A percentile compares a stretch with the other conserved stretches of the same genome.
phyloP scores from a whole-genome alignment of 2,797 vertebrate species.

The Thamnophis elegans region DNA sequence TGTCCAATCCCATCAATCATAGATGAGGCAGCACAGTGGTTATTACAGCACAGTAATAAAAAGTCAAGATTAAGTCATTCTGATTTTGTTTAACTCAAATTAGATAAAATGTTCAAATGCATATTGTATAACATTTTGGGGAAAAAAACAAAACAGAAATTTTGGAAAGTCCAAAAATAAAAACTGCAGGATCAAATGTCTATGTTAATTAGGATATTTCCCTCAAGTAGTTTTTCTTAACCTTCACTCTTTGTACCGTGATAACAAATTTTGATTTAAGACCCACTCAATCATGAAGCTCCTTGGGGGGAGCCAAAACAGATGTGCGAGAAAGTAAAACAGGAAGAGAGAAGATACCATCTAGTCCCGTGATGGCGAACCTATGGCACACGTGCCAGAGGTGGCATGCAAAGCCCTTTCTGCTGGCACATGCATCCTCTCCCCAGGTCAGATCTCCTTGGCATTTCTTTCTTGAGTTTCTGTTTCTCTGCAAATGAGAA shows the following conservation, averaged over 20 bases:
- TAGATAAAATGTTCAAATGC: not conserved
- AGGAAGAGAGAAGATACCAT: not conserved
- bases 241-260: not conserved
- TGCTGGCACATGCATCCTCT: too few relatives aligned
- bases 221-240: not conserved
- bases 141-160: not conserved
- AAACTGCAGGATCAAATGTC: not conserved
- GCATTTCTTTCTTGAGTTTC: too few relatives aligned
- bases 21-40: not conserved
- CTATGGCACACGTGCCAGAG: too few relatives aligned
- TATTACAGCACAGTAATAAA: too few relatives aligned
- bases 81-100: not conserved
- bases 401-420: too few relatives aligned
- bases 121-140: not conserved
- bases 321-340: not conserved
- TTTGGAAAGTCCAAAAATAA: not conserved
- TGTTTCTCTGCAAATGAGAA: too few relatives aligned
- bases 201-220: not conserved
- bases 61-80: not conserved
- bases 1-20: not conserved
- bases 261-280: not conserved
- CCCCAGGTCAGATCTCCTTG: too few relatives aligned
- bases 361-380: too few relatives aligned
- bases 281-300: not conserved
- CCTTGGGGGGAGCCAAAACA: not conserved